phyloP scores from a whole-genome alignment of 92 coral and sea anemone species.

The Bergia puertoricense region DNA sequence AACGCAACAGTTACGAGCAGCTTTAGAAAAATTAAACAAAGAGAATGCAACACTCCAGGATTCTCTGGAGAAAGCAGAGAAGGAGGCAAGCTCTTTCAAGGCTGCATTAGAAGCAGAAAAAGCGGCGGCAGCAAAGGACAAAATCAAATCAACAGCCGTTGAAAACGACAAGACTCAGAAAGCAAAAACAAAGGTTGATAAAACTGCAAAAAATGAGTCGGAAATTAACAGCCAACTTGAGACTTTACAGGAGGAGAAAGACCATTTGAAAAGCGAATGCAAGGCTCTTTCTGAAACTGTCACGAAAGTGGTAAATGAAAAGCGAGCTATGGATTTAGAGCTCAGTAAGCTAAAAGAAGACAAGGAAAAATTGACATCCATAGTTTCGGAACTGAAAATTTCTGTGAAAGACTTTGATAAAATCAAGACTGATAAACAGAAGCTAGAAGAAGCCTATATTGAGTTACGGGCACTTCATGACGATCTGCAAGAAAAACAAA shows the following conservation, averaged over 20 bases:
- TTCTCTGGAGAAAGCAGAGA: conserved; percentile 85
- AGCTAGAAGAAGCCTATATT: conserved; percentile 56
- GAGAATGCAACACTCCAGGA: conserved; percentile 83
- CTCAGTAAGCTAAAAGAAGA: conserved; percentile 63
- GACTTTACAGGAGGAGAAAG: conserved; percentile 57
- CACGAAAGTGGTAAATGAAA: conserved; percentile 77
- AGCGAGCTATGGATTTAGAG: conserved; percentile 65
- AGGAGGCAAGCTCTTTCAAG: conserved; percentile 62
- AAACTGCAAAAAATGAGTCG: conserved; percentile 26
- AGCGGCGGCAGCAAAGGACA: conserved; percentile 56
- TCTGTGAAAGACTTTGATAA: conserved; percentile 50
- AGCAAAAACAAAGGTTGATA: conserved; percentile 46
- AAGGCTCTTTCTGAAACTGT: conserved; percentile 82
- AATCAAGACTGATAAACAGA: conserved; percentile 59
- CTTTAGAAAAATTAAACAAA: conserved; percentile 86
- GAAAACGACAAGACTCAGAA: conserved; percentile 46
- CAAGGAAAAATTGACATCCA: conserved; percentile 54
- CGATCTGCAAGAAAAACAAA: conserved; percentile 60
- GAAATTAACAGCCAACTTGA: conserved; percentile 55
- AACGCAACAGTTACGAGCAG: conserved; percentile 75
- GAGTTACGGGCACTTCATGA: conserved; percentile 50
- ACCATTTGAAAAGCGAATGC: conserved; percentile 73
- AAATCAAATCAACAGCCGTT: conserved; percentile 42
- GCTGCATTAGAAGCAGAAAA: conserved; percentile 70
- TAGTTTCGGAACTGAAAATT: conserved; percentile 57